Evolutionary conservation across 2,888 invertebrate species (phyloP).

Genomic region (Enchytraeus crypticus): DNA sequence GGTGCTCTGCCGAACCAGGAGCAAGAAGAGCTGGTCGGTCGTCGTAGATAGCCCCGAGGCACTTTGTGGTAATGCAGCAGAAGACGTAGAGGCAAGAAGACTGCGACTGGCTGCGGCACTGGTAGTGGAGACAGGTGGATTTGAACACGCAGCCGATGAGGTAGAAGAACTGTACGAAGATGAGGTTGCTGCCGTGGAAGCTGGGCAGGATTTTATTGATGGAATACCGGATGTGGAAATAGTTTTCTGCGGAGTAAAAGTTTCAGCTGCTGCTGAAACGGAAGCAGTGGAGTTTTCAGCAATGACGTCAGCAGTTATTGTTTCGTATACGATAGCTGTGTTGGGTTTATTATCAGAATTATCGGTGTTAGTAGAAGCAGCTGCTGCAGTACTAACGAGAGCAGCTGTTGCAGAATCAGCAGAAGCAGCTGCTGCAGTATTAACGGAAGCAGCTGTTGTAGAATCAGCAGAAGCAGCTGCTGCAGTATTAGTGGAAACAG

Average conservation of each 20-base stretch:
- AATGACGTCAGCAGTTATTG: neutral
- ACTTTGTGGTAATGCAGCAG: neutral
- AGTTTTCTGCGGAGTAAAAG: neutral
- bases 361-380: too few relatives aligned
- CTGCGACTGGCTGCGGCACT: neutral
- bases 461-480: too few relatives aligned
- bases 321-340: too few relatives aligned
- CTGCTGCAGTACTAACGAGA: too few relatives aligned
- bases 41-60: neutral
- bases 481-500: too few relatives aligned
- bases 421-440: too few relatives aligned
- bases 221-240: neutral
- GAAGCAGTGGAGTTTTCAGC: neutral
- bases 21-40: too few relatives aligned
- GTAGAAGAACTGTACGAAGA: too few relatives aligned
- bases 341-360: too few relatives aligned
- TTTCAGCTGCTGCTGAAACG: neutral
- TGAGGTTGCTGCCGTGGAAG: neutral
- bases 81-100: neutral
- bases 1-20: neutral
- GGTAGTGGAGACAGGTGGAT: neutral
- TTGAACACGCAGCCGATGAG: too few relatives aligned
- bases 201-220: slow-evolving; percentile 1
- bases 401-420: too few relatives aligned
- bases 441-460: too few relatives aligned